Conservation (phyloP, 2,888 invertebrate species). For the Tuberolachnus salignus region DNA sequence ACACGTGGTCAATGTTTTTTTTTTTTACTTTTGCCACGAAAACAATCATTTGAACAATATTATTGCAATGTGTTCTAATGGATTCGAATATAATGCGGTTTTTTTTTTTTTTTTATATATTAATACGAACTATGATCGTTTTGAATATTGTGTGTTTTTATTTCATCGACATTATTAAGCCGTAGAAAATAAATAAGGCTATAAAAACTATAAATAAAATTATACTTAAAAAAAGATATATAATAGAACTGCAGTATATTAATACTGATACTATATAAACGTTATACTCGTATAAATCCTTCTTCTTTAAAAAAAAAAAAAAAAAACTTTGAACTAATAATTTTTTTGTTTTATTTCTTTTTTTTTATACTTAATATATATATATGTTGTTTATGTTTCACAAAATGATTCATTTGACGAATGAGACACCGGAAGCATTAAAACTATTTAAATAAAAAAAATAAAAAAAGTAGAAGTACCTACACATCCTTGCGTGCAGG, state of each 20-base stretch:
- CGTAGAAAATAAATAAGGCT: too few species aligned
- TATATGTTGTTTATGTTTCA: not conserved
- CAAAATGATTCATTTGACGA: slow-evolving; percentile 43
- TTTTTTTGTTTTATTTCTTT: slow-evolving; percentile 1
- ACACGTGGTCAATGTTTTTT: too few species aligned
- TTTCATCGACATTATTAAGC: too few species aligned
- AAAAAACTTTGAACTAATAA: slow-evolving; percentile 3
- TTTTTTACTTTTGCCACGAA: too few species aligned
- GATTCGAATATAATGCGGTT: too few species aligned
- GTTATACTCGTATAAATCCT: slow-evolving; percentile 3
- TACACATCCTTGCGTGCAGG: slow-evolving; percentile 8
- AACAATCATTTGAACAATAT: too few species aligned
- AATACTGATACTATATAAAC: not conserved
- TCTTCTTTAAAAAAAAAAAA: slow-evolving; percentile 11
- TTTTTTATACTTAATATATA: slow-evolving; percentile 3
- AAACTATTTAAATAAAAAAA: slow-evolving; percentile 45
- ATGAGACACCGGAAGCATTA: slow-evolving; percentile 46
- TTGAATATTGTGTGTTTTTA: too few species aligned
- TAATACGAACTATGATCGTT: too few species aligned
- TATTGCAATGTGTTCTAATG: too few species aligned
- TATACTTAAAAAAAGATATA: not conserved
- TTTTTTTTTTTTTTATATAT: too few species aligned
- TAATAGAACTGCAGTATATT: not conserved
- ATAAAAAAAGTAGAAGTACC: not conserved
- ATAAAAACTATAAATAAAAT: not conserved